Evolutionary conservation across 2,888 invertebrate genomes (phyloP).

Genomic region (Alcis repandata): DNA sequence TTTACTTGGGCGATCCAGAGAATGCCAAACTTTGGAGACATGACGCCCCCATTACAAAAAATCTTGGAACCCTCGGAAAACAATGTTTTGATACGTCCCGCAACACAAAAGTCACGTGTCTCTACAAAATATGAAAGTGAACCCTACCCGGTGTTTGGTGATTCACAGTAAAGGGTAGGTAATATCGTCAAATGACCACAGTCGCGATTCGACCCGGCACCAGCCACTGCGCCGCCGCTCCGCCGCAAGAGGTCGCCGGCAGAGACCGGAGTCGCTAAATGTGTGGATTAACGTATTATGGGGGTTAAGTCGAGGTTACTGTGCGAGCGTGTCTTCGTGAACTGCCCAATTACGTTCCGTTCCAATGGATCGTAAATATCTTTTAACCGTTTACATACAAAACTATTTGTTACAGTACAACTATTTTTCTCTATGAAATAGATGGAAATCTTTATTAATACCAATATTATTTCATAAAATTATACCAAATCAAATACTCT

Average conservation of each 20-base stretch:
- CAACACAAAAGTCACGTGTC: not conserved
- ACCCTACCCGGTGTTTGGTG: slow-evolving; percentile 28
- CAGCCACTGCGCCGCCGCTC: slow-evolving; percentile 49
- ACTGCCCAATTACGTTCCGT: slow-evolving; percentile 12
- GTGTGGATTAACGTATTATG: slow-evolving; percentile 41
- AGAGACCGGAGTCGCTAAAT: slow-evolving; percentile 35
- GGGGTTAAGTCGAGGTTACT: slow-evolving; percentile 16
- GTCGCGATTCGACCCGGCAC: slow-evolving; percentile 26
- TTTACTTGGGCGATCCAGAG: slow-evolving; percentile 16
- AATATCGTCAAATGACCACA: slow-evolving; percentile 65
- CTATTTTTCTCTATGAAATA: too few relatives aligned
- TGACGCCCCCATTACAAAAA: not conserved
- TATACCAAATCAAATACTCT: too few relatives aligned
- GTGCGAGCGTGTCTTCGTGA: slow-evolving; percentile 45
- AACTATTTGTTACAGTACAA: not conserved
- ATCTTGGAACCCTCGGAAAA: too few relatives aligned
- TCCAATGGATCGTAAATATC: not conserved
- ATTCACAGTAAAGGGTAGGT: slow-evolving; percentile 21
- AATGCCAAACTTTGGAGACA: slow-evolving; percentile 36
- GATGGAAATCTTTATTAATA: too few relatives aligned
- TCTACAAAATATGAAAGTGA: slow-evolving; percentile 24
- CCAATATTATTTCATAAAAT: too few relatives aligned
- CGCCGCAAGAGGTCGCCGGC: slow-evolving; percentile 40
- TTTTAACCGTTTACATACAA: not conserved
- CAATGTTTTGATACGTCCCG: not conserved